Evolutionary conservation across 2,113 vertebrate genomes (phyloP).

Genomic region (Oncorhynchus clarkii): DNA sequence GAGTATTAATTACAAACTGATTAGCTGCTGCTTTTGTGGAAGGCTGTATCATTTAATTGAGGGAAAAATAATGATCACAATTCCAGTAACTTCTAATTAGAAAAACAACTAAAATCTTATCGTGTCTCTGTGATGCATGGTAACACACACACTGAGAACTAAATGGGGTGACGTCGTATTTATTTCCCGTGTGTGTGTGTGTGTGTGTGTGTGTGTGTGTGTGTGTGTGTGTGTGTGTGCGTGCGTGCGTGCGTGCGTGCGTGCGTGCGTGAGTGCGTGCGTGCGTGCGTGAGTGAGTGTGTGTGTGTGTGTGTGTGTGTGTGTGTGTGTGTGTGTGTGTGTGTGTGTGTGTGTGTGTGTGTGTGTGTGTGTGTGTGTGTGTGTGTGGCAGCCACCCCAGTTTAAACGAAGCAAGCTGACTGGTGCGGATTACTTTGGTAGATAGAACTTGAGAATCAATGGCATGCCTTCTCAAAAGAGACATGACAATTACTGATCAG

Average conservation of each 20-base stretch:
- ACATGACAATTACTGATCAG: slow-evolving; percentile 68
- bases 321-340: not conserved
- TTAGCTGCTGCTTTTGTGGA: slow-evolving; percentile 65
- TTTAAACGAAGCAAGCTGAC: slow-evolving; percentile 57
- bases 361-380: not conserved
- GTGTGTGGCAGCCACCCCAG: slow-evolving; percentile 36
- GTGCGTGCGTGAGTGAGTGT: not conserved
- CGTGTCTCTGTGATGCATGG: slow-evolving; percentile 63
- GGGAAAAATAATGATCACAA: slow-evolving; percentile 74
- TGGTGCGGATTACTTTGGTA: slow-evolving; percentile 57
- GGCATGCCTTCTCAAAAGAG: slow-evolving; percentile 58
- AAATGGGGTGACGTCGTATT: slow-evolving; percentile 22
- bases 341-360: not conserved
- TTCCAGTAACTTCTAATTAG: slow-evolving; percentile 76
- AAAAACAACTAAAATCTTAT: slow-evolving; percentile 77
- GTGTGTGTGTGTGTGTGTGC: not conserved
- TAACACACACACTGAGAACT: slow-evolving; percentile 40
- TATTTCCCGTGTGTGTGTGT: slow-evolving; percentile 5
- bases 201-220: not conserved
- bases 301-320: slow-evolving; percentile 3
- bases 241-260: slow-evolving; percentile 1
- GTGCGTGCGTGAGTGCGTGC: not conserved
- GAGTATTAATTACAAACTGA: slow-evolving; percentile 76
- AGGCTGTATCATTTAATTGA: slow-evolving; percentile 78
- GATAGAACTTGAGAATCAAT: slow-evolving; percentile 61